These are phyloP conservation scores for Callipepla californica DNA, from an alignment of 2,113 vertebrate species.

Conservation along the genomic window DNA sequence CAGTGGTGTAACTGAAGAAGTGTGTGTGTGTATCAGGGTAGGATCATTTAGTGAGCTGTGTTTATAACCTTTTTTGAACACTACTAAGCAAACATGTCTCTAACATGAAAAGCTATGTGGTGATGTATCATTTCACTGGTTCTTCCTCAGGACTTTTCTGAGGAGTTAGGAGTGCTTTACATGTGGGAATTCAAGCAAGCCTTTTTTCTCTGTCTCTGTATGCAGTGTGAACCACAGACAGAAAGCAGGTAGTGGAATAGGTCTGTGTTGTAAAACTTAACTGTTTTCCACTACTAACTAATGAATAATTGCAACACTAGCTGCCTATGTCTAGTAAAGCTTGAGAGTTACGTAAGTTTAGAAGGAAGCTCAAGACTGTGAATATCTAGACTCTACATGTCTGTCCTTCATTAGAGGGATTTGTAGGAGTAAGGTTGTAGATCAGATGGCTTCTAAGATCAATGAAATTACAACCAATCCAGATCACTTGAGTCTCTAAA, in stretches of 20 bases:
- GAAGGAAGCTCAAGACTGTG: background rate
- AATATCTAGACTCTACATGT: background rate
- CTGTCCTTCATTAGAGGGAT: background rate
- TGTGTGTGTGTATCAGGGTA: background rate
- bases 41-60: rapidly evolving
- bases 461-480: background rate
- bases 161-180: background rate
- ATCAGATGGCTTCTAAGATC: background rate
- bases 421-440: background rate
- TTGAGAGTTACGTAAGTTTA: background rate
- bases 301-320: background rate
- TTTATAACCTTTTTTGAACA: background rate
- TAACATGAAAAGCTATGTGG: background rate
- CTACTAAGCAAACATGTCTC: background rate
- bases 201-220: background rate
- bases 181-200: background rate
- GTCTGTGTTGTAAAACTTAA: background rate
- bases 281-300: background rate
- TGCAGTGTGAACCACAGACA: background rate
- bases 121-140: background rate
- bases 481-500: background rate
- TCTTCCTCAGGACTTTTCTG: background rate
- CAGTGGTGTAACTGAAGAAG: rapidly evolving
- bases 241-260: background rate
- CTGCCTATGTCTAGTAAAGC: background rate